Percentiles rank a stretch among this genome's conserved stretches.
These are phyloP conservation scores for Spisula subtruncata DNA, from an alignment of 2,888 invertebrate genomes.

Conservation along the genomic window DNA sequence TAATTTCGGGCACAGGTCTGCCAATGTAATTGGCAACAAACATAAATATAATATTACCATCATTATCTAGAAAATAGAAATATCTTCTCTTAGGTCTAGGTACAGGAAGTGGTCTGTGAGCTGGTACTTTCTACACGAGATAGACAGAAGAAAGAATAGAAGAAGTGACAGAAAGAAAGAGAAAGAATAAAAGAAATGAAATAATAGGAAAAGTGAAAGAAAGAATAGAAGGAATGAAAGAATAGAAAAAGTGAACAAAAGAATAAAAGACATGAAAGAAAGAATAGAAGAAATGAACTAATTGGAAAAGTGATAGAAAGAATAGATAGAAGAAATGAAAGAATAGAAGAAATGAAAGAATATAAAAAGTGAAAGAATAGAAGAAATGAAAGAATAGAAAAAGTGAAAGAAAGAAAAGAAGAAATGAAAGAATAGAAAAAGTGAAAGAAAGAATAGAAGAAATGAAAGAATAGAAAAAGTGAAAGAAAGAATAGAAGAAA, in stretches of 20 bases:
- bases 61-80: constrained; percentile 62
- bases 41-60: constrained; percentile 46
- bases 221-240: no score
- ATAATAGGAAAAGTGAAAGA: background rate
- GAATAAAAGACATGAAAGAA: no score
- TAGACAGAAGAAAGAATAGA: constrained; percentile 30
- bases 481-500: no score
- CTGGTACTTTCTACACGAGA: constrained; percentile 50
- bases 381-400: constrained; percentile 39
- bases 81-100: constrained; percentile 48
- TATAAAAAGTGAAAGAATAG: constrained; percentile 15
- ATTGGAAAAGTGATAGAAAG: no score
- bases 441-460: background rate
- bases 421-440: background rate
- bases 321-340: no score
- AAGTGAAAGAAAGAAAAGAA: constrained; percentile 19
- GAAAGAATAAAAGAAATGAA: constrained; percentile 4
- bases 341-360: constrained; percentile 37
- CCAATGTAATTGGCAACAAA: no score
- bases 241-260: no score
- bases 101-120: constrained; percentile 45
- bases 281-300: no score
- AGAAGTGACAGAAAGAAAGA: constrained; percentile 35
- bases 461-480: no score
- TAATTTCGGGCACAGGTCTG: no score